A percentile compares a stretch with the other conserved stretches of the same genome.
Evolutionary conservation across 2,888 invertebrate species (phyloP).

Genomic region (Nephrotoma flavescens): DNA sequence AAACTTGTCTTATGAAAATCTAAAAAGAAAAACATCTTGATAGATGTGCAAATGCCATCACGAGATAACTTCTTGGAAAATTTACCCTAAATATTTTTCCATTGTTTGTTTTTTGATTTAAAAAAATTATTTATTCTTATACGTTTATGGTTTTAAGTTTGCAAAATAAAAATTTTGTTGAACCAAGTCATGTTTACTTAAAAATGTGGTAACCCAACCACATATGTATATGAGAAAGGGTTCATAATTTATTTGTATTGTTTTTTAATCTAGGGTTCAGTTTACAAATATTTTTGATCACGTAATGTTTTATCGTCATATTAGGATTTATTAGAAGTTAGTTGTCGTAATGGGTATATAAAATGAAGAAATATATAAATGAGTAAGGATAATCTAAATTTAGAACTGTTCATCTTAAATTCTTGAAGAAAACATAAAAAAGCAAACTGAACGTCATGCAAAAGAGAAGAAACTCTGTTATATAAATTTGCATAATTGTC

Average conservation of each 20-base stretch:
- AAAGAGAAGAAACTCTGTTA: background rate
- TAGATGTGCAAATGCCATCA: background rate
- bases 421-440: background rate
- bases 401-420: background rate
- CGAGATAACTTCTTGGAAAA: background rate
- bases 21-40: background rate
- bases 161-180: background rate
- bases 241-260: background rate
- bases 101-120: background rate
- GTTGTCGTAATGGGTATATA: background rate
- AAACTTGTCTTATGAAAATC: background rate
- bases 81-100: background rate
- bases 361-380: background rate
- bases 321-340: background rate
- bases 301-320: background rate
- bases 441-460: background rate
- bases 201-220: background rate
- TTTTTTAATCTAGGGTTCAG: background rate
- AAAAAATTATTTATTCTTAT: background rate
- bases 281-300: background rate
- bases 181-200: background rate
- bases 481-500: background rate
- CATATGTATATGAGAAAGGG: background rate
- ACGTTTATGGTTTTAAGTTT: background rate
- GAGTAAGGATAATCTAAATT: background rate